These are phyloP conservation scores for Phaethon lepturus DNA, from an alignment of 2,113 vertebrate species.

Conservation along the genomic window DNA sequence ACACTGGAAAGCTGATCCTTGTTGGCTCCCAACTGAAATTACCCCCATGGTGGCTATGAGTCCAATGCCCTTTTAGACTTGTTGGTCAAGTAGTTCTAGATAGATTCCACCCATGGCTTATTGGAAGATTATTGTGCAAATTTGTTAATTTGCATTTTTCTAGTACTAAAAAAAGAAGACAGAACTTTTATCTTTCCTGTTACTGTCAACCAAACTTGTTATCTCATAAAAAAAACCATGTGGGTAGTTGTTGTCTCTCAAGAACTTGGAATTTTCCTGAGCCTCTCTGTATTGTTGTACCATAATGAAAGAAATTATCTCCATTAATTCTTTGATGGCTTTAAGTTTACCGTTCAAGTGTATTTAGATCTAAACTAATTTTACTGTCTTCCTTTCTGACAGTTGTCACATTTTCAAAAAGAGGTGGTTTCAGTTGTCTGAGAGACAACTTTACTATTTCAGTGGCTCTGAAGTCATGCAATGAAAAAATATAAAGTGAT, in stretches of 20 bases:
- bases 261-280: neutral
- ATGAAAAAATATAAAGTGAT: neutral
- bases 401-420: neutral
- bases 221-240: neutral
- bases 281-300: neutral
- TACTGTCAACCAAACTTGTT: neutral
- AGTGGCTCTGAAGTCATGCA: neutral
- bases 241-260: neutral
- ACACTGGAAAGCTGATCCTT: neutral
- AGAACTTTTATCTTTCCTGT: neutral
- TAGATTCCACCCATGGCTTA: fast-evolving
- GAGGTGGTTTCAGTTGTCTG: neutral
- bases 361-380: neutral
- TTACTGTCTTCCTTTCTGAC: neutral
- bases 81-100: neutral
- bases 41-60: neutral
- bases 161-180: neutral
- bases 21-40: neutral
- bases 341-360: neutral
- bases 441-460: neutral
- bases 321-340: neutral
- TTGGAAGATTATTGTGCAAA: neutral
- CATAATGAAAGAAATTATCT: neutral
- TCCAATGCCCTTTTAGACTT: neutral
- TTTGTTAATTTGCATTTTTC: neutral